Base-by-base conservation (phyloP, 2,113 vertebrate species). In the Salvelinus fontinalis region DNA sequence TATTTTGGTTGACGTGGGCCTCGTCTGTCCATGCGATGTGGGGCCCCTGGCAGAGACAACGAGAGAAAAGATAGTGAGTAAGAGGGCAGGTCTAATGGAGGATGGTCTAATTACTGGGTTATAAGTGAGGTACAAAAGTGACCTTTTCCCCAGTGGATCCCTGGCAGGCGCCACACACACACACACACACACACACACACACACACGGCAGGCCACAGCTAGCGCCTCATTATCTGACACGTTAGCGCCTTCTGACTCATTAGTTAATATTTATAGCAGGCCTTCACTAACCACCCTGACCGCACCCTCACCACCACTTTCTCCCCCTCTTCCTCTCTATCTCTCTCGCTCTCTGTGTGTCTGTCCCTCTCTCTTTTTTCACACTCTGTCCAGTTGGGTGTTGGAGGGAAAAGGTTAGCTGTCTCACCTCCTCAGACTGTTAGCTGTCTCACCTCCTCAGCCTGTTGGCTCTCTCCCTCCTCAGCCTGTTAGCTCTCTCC, bases 251-350 rank as follows among this genome's bases (percentile, higher is more conserved):
- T 79, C 39, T 64, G 7, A 79, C 79, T 89, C 86, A 83, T 89
- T 87, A 84, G 83, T 72, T 60, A 69, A 78, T 76, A 75, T 83
- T 71, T 68, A 86, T 82, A 83, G 82, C 79, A 71, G 62, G 54
- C 68, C 71, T 57, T 65, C 31, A 34, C 31, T 34, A 34, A 34
- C 31, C 31, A 34, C 60, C 71, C 80, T 83, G 75, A 83, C 83
- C 77, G 85, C 83, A 74, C 81, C 82, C 79, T 75, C 76, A 67
- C 73, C 59, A 39, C 72, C 67, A 75, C 29, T n/a, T 54, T 20
- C 72, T 54, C 49, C 78, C 34, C 62, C 62, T 24, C 20, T 34
- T 22, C 34, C 44, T 24, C 65, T 26, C 60, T 54, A n/a, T 26
- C 27, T 24, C 65, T 62, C 74, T 81, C 20, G 26, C 64, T 31